These are phyloP conservation scores for Forbesichthys papilliferus DNA, from an alignment of 2,113 vertebrate species.

Conservation along the genomic window DNA sequence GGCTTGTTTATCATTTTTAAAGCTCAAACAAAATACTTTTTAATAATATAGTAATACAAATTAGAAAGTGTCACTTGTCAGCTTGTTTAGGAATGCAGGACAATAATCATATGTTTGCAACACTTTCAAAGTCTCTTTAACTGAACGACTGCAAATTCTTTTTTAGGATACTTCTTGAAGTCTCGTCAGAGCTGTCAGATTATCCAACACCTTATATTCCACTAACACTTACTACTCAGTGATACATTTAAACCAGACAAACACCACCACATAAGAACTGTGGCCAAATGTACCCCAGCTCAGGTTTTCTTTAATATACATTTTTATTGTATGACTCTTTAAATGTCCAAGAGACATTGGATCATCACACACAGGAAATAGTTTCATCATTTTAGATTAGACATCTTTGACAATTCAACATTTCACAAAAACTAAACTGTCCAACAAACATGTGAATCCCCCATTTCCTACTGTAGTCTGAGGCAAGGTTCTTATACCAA, in stretches of 20 bases:
- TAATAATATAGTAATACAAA: neutral
- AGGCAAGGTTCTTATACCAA: neutral
- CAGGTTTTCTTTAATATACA: neutral
- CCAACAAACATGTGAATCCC: no score
- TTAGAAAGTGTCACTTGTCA: no score
- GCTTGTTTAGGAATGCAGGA: no score
- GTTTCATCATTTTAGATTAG: no score
- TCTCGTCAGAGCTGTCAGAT: conserved; percentile 63
- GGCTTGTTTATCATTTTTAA: neutral
- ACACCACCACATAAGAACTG: conserved; percentile 52
- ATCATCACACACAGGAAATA: no score
- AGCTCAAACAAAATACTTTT: neutral
- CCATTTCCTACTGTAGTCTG: no score
- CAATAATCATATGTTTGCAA: conserved; percentile 21
- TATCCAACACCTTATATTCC: conserved; percentile 45
- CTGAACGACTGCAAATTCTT: conserved; percentile 42
- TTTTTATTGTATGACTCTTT: conserved; percentile 6
- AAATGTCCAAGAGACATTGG: neutral
- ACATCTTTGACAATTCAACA: no score
- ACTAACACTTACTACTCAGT: conserved; percentile 28
- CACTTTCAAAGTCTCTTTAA: conserved; percentile 19
- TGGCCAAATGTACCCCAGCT: conserved; percentile 11
- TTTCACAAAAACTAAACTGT: no score
- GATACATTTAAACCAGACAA: conserved; percentile 55
- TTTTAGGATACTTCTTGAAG: conserved; percentile 22